These are phyloP conservation scores for Drosophila nasuta DNA, from an alignment of 1,140 invertebrate genomes.

Conservation along the genomic window DNA sequence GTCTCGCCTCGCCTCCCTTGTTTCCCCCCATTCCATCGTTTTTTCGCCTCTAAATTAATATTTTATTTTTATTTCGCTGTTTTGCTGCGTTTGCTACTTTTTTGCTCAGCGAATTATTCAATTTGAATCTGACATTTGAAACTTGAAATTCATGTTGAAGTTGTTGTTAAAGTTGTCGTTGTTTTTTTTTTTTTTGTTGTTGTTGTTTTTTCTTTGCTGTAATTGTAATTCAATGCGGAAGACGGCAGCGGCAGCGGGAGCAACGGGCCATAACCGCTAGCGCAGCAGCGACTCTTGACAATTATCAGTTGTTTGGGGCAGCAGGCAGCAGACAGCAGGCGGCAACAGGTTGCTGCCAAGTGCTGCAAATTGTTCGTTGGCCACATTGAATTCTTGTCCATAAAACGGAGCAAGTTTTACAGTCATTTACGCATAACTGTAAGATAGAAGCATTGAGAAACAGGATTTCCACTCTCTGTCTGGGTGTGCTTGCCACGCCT, in stretches of 20 bases:
- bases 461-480: conserved; percentile 61
- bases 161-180: conserved; percentile 40
- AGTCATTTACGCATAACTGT: conserved; percentile 79
- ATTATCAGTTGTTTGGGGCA: conserved; percentile 54
- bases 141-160: conserved; percentile 64
- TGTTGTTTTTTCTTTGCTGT: conserved; percentile 23
- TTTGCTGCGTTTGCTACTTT: conserved; percentile 44
- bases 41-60: conserved; percentile 48
- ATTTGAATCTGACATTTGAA: conserved; percentile 73
- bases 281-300: conserved; percentile 52
- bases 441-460: conserved; percentile 70
- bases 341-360: conserved; percentile 54
- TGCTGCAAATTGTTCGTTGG: conserved; percentile 69
- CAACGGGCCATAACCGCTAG: conserved; percentile 53
- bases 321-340: conserved; percentile 1
- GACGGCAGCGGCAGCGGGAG: conserved; percentile 2
- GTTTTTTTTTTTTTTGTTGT: conserved; percentile 32
- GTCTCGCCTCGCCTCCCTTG: conserved; percentile 32
- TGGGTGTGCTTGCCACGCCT: conserved; percentile 37
- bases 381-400: conserved; percentile 58
- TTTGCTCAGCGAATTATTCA: conserved; percentile 41
- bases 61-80: conserved; percentile 40
- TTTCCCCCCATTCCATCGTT: not conserved
- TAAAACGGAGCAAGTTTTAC: conserved; percentile 72
- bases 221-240: conserved; percentile 80